Evolutionary conservation across 2,113 vertebrate species (phyloP), one percentile per base, ranked within the genome.

Genomic region (Condylura cristata): DNA sequence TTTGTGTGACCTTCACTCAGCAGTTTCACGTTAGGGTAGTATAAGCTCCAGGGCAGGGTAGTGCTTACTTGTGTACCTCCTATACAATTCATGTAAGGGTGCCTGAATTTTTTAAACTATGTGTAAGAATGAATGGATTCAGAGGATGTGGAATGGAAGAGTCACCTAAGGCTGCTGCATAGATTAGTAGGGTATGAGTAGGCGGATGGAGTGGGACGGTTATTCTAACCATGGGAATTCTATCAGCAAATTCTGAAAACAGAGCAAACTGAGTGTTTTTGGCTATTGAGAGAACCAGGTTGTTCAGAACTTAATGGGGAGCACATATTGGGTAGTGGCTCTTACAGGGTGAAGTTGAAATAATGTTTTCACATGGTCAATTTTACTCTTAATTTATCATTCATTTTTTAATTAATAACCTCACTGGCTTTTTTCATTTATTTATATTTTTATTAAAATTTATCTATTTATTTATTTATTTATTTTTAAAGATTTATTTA

Each of bases 331-430:
- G 22, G 48, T 30, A 26, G 34, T 90, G 51, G 41, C 72, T 72
- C 85, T 92, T 75, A 53, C 32, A 89, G 70, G 37, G 58, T 86
- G 80, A 95, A 91, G 72, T 75, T 93, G 56, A 96, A 80, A 30
- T 93, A 76, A 14, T 30, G 75, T 95, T 93, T 91, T 96, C 11
- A 26, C 76, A 68, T 86, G 6, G 8, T 91, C 34, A 93, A 32
- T 66, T 91, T 30, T 91, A 34, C 53, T 85, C 63, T 88, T 89
- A 65, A 93, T 91, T 93, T 92, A 61, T 91, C 74, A 92, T 78
- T 94, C 66, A 61, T 26, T 53, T 53, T 53, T 48, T 48, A 7
- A 46, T 48, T 48, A n/a, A n/a, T n/a, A n/a, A n/a, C n/a, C n/a
- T n/a, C n/a, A n/a, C n/a, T n/a, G n/a, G n/a, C n/a, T 48, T 48